Percentiles rank a stretch among this genome's conserved stretches.
phyloP scores from a whole-genome alignment of 2,113 vertebrate genomes.

The Phalacrocorax carbo region DNA sequence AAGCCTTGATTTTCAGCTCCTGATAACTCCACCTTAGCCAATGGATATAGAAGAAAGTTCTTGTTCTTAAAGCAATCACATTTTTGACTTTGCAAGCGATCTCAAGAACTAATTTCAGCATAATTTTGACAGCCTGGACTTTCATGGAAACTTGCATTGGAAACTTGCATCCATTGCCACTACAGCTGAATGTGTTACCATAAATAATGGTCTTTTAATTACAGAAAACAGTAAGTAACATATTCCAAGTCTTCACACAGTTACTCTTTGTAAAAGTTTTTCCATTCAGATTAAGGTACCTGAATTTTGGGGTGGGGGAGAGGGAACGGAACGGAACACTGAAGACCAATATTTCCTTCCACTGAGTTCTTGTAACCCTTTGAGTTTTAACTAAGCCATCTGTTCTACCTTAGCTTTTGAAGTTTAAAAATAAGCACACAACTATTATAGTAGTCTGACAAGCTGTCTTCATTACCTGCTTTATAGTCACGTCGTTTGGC shows the following conservation, averaged over 20 bases:
- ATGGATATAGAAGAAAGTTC: not conserved
- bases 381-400: not conserved
- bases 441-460: not conserved
- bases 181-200: not conserved
- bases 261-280: not conserved
- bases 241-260: not conserved
- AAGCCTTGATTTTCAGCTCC: not conserved
- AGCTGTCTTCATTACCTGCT: not conserved
- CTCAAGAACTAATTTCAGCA: not conserved
- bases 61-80: not conserved
- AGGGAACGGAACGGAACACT: not conserved
- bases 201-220: not conserved
- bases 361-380: not conserved
- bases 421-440: not conserved
- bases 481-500: not conserved
- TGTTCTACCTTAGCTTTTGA: not conserved
- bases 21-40: not conserved
- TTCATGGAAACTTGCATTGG: not conserved
- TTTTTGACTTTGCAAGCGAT: not conserved
- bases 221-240: not conserved
- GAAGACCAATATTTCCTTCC: not conserved
- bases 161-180: not conserved
- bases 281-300: not conserved
- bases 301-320: not conserved
- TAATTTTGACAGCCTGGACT: not conserved